Percentiles rank a stretch among this genome's conserved stretches.
These are phyloP conservation scores for Julus scanicus DNA, from an alignment of 2,888 invertebrate species.

Conservation along the genomic window DNA sequence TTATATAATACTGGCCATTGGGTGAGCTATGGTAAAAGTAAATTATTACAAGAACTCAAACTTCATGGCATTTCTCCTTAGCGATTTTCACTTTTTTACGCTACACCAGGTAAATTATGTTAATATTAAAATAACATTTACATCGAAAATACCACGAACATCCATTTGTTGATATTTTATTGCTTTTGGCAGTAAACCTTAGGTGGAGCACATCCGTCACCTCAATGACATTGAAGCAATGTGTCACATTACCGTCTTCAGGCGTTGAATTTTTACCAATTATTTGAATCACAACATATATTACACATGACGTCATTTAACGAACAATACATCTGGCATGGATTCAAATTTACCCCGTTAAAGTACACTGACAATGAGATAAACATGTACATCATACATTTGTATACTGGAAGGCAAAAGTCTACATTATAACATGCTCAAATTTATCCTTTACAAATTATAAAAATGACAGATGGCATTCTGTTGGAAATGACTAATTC, in stretches of 20 bases:
- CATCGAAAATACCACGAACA: not conserved
- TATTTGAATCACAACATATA: not conserved
- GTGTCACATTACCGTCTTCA: not conserved
- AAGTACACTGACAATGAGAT: not conserved
- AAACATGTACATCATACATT: not conserved
- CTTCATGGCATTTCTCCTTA: not conserved
- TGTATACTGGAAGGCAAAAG: not conserved
- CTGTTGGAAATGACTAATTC: not conserved
- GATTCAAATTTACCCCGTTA: not conserved
- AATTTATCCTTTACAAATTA: not conserved
- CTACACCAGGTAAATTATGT: not conserved
- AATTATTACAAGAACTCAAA: not conserved
- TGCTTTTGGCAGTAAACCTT: not conserved
- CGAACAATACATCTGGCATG: not conserved
- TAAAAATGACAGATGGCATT: not conserved
- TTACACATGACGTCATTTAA: not conserved
- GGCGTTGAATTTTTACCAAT: not conserved
- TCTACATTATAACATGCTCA: not conserved
- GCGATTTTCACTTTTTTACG: not conserved
- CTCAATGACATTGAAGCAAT: conserved; percentile 1
- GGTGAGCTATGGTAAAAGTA: not conserved
- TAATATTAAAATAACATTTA: not conserved
- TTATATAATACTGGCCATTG: not conserved
- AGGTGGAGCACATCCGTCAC: conserved; percentile 34
- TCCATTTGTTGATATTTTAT: not conserved